Evolutionary conservation across 2,888 invertebrate genomes (phyloP).

Genomic region (Tanytarsus gracilentus): DNA sequence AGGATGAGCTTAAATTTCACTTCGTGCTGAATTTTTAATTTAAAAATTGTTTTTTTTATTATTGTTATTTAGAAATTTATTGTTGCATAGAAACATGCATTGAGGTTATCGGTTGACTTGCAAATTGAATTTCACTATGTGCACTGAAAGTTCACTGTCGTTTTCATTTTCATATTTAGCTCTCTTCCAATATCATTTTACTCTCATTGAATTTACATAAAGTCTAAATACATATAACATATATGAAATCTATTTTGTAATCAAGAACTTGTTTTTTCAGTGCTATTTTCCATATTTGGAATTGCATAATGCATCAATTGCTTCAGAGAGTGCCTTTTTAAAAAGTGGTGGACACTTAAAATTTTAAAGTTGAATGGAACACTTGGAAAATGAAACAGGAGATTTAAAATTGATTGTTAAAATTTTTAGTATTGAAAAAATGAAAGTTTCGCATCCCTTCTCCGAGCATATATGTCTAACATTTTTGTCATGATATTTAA

Average conservation of each 20-base stretch:
- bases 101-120: neutral
- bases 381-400: too few relatives aligned
- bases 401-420: too few relatives aligned
- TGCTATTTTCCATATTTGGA: neutral
- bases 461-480: too few relatives aligned
- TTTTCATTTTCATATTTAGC: constrained; percentile 22
- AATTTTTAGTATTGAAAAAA: too few relatives aligned
- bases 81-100: neutral
- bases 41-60: too few relatives aligned
- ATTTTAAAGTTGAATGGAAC: too few relatives aligned
- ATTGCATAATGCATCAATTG: neutral
- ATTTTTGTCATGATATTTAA: too few relatives aligned
- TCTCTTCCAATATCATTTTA: neutral
- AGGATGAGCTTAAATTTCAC: neutral
- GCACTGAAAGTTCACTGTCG: constrained; percentile 4
- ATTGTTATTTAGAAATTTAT: neutral
- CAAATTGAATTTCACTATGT: neutral
- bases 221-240: too few relatives aligned
- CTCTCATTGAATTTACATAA: neutral
- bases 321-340: too few relatives aligned
- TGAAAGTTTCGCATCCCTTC: too few relatives aligned
- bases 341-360: too few relatives aligned
- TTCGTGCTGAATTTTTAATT: neutral
- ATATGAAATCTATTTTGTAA: too few relatives aligned
- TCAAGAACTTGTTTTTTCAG: neutral